Evolutionary conservation across 2,797 vertebrate species (phyloP), one percentile per base, ranked within the genome.

Genomic region (Pantherophis alleghaniensis): DNA sequence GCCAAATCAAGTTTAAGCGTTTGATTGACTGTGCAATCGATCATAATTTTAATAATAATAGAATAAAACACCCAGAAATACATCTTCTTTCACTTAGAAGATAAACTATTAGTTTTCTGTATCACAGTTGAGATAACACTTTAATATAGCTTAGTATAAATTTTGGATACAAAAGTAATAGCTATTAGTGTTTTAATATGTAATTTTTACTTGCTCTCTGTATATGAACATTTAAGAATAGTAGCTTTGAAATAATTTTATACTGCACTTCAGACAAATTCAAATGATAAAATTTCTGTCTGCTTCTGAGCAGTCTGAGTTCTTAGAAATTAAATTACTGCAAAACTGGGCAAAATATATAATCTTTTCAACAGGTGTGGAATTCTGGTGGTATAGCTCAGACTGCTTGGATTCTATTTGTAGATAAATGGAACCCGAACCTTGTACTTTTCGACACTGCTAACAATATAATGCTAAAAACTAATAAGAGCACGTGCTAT

Each of bases 211-310:
- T 51, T 53, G 95, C 83, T 93, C 94, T 88, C 88, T 95, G 95
- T 94, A 92, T 92, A 16, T 95, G 96, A 88, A 53, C n/a, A 86
- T 42, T 32, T 22, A 91, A 83, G 56, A 37, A 60, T 42, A 87
- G 88, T 94, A 90, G 94, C 93, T 95, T 87, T 94, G 83, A 95
- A 95, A 79, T 0, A 0, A 0, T 69, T 66, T 87, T 96, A 93
- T 92, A 89, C 87, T 89, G 26, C 26, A 14, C 63, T 89, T 89
- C 10, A 26, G 60, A 26, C 60, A 91, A 32, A 95, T 97, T 87
- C 95, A 96, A 94, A 95, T 92, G 91, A 59, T 88, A 3, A 93
- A 95, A 74, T 95, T 97, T 92, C 95, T 97, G 97, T 95, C 28
- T 20, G 24, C 95, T 13, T 93, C 89, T 86, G 14, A 96, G 89